Conservation (phyloP, 30 jellyfish, hydroid and myxozoan genomes). For the Chironex yamaguchii region DNA sequence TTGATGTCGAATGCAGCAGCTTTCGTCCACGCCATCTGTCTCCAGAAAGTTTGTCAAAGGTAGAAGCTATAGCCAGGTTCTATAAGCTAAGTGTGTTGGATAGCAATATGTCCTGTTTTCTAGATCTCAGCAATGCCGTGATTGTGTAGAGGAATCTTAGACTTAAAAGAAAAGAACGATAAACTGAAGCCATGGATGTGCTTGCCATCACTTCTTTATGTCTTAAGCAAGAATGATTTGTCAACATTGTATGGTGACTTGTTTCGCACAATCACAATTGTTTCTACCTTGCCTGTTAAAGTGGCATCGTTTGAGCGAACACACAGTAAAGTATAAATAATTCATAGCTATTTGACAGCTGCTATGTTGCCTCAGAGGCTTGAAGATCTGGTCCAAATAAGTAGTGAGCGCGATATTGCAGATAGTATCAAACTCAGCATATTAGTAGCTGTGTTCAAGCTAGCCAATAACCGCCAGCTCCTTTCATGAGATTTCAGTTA, state of each 20-base stretch:
- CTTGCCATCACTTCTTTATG: conserved; percentile 52
- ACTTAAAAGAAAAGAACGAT: conserved; percentile 30
- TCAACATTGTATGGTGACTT: conserved; percentile 34
- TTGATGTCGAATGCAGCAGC: conserved; percentile 50
- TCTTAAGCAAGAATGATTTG: conserved; percentile 36
- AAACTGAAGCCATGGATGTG: conserved; percentile 52
- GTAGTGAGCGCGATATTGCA: conserved; percentile 48
- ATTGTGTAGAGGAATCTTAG: conserved; percentile 21
- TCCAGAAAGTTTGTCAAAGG: conserved; percentile 1
- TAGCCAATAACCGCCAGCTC: conserved; percentile 31
- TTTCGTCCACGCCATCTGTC: conserved; percentile 19
- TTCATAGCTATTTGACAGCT: conserved; percentile 45
- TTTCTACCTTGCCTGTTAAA: conserved; percentile 58
- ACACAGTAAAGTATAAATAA: conserved; percentile 56
- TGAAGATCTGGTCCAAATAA: conserved; percentile 19
- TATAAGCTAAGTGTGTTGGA: conserved; percentile 30
- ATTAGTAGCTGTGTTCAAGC: conserved; percentile 11
- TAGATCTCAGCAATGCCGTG: conserved; percentile 25
- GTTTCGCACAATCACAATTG: conserved; percentile 12
- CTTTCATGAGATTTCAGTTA: background rate
- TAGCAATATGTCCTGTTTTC: conserved; percentile 53
- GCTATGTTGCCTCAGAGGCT: conserved; percentile 54
- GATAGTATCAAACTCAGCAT: conserved; percentile 8
- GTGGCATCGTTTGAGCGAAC: conserved; percentile 61
- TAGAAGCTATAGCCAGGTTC: background rate